Evolutionary conservation across 1,140 invertebrate genomes (phyloP), one percentile per base, ranked within the genome.

Genomic region (Lucilia cuprina): DNA sequence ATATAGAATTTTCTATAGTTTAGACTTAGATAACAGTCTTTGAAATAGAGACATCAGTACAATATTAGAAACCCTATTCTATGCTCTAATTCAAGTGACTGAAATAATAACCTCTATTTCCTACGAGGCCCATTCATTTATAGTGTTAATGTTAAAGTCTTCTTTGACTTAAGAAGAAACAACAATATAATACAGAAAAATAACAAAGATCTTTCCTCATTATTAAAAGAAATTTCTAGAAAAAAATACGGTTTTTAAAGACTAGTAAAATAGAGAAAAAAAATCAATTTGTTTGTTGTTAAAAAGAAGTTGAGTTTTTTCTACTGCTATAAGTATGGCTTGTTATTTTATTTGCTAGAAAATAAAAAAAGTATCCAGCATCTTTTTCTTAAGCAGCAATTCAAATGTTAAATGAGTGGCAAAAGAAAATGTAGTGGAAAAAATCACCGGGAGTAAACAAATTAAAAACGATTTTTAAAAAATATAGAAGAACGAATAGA

Each of bases 341-440:
- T 80, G 41, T 21, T 50, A 49, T 80, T 80, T 80, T 75, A 34
- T 35, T 75, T 35, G 14, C 7, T 19, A 70, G 8, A 41, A 41
- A 41, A 41, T 5, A 41, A 41, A 41, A 41, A 41, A 70, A 70
- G n/a, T n/a, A 70, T 17, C 50, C 50, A 55, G 14, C 50, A 55
- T 70, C 65, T n/a, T 70, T 70, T 70, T 70, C n/a, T 65, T 3
- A 5, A 9, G 41, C 19, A 80, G 17, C 77, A 80, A 21, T 80
- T 80, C 77, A 10, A 21, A 49, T 49, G 77, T 80, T 80, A 80
- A 80, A 80, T 80, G 77, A 80, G 77, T 80, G 77, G 77, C 47
- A 50, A 49, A 80, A 50, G 77, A 80, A 80, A 80, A 80, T 80
- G 41, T 80, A 80, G 77, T 49, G 77, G 77, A 80, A 80, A 80